phyloP scores from a whole-genome alignment of 2,113 vertebrate species.

The Mirounga angustirostris region DNA sequence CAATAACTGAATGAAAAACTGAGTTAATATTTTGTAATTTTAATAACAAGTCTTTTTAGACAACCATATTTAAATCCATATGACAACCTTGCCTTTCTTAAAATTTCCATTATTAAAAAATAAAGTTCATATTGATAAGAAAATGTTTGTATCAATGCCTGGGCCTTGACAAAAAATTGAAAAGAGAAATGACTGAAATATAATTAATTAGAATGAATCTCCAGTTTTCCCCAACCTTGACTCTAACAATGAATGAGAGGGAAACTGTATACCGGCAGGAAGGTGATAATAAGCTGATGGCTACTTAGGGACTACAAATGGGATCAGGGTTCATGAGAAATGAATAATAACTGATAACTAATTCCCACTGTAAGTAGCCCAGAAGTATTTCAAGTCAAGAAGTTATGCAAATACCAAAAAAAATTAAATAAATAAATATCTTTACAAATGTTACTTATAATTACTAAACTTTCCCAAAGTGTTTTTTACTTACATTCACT shows the following conservation, averaged over 20 bases:
- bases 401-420: neutral
- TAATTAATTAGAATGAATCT: neutral
- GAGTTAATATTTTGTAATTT: neutral
- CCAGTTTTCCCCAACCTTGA: neutral
- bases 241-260: neutral
- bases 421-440: neutral
- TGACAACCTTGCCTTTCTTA: neutral
- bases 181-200: neutral
- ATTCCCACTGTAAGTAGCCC: neutral
- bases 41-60: neutral
- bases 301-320: neutral
- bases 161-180: neutral
- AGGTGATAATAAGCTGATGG: neutral
- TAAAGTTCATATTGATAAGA: neutral
- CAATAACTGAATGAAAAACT: neutral
- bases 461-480: neutral
- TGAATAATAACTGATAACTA: neutral
- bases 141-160: neutral
- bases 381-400: neutral
- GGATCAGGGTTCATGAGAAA: neutral
- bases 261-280: neutral
- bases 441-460: neutral
- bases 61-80: neutral
- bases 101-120: neutral
- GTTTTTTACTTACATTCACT: neutral